A percentile compares a stretch with the other conserved stretches of the same genome.
These are phyloP conservation scores for Papilio polyxenes DNA, from an alignment of 1,140 invertebrate genomes.

Conservation along the genomic window DNA sequence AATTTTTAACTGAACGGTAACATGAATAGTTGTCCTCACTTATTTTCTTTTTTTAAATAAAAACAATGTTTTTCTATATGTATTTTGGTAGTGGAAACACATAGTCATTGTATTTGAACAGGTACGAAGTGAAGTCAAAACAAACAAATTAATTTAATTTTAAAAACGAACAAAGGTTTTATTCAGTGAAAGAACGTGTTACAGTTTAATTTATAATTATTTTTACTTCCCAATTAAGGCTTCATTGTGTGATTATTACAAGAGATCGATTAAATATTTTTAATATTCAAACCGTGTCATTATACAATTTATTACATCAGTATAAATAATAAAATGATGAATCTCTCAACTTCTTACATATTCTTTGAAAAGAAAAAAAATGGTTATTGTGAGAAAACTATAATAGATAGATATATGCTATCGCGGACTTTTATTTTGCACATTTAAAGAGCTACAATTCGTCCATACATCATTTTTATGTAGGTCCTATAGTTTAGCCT, in stretches of 20 bases:
- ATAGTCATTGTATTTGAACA: background rate
- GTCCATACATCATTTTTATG: no score
- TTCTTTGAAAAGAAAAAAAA: no score
- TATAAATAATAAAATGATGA: background rate
- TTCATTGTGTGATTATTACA: background rate
- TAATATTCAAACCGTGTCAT: no score
- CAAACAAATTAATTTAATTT: slow-evolving; percentile 10
- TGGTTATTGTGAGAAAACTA: no score
- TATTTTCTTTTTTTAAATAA: background rate
- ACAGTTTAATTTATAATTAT: background rate
- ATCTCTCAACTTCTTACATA: no score
- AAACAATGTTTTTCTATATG: background rate
- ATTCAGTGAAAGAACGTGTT: background rate
- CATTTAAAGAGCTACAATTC: no score
- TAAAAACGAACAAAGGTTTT: background rate
- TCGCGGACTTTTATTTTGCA: no score
- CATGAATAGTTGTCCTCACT: background rate
- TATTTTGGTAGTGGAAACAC: background rate
- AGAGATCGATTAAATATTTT: background rate
- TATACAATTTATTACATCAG: no score
- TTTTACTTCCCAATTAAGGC: background rate
- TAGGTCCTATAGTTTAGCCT: no score
- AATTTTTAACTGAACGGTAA: background rate
- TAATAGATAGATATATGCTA: no score
- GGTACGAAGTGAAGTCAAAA: background rate